phyloP scores from a whole-genome alignment of 2,797 vertebrate species.

The Sciurus vulgaris region DNA sequence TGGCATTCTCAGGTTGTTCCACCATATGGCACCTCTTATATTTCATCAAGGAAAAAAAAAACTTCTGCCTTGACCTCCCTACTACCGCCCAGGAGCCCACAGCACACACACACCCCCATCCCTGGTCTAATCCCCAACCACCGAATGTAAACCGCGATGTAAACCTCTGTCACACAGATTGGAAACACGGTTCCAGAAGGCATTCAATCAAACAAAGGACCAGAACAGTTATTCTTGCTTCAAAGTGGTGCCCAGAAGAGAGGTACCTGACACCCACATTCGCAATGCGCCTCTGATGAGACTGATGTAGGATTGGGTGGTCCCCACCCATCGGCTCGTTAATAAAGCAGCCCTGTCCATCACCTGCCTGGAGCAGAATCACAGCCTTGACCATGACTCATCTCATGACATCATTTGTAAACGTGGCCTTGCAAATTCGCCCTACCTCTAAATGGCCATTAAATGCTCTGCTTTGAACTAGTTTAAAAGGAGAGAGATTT shows the following conservation, averaged over 20 bases:
- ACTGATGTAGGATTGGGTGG: background rate
- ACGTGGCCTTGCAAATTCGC: conserved; percentile 35
- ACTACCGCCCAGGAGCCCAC: background rate
- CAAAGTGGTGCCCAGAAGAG: conserved; percentile 16
- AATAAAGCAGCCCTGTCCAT: background rate
- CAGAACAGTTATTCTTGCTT: conserved; percentile 29
- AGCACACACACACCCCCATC: too few relatives aligned
- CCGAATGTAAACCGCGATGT: background rate
- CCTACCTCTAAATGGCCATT: conserved; percentile 47
- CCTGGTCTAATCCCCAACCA: background rate
- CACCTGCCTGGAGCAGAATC: background rate
- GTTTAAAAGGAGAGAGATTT: conserved; percentile 66
- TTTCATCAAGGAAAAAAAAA: conserved; percentile 64
- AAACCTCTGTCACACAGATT: background rate
- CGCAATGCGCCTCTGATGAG: background rate
- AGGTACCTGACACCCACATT: background rate
- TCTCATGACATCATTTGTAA: conserved; percentile 27
- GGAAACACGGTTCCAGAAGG: background rate
- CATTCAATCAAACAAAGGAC: conserved; percentile 1
- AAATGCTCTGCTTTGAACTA: conserved; percentile 74
- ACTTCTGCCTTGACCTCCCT: conserved; percentile 50
- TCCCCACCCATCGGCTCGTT: background rate
- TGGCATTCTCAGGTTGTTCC: conserved; percentile 79
- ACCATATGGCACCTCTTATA: conserved; percentile 73
- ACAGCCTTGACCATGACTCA: conserved; percentile 7